These are phyloP conservation scores for Calycopis cecrops DNA, from an alignment of 1,140 invertebrate species.

Conservation along the genomic window DNA sequence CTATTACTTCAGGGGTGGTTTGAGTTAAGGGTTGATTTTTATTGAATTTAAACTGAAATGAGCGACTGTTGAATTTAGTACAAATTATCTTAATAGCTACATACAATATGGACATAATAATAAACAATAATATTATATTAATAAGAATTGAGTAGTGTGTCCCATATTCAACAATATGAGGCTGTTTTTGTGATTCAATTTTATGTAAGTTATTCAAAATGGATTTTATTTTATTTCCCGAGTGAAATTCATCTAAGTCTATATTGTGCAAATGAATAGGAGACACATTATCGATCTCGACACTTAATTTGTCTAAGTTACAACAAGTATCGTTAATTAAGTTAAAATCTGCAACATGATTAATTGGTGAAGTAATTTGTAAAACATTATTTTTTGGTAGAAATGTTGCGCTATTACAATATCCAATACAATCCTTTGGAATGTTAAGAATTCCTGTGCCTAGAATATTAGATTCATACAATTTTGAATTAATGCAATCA, in stretches of 20 bases:
- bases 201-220: neutral
- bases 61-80: neutral
- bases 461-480: neutral
- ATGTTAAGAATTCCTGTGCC: neutral
- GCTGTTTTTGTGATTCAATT: neutral
- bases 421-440: neutral
- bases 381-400: neutral
- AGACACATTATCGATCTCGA: slow-evolving; percentile 2
- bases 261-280: slow-evolving; percentile 1
- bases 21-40: neutral
- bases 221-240: neutral
- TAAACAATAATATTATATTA: neutral
- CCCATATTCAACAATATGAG: neutral
- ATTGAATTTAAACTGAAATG: neutral
- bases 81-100: neutral
- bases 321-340: too few species aligned
- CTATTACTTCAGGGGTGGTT: neutral
- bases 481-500: slow-evolving; percentile 5
- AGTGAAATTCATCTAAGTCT: slow-evolving; percentile 1
- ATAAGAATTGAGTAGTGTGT: slow-evolving; percentile 4
- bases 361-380: slow-evolving; percentile 1
- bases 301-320: slow-evolving; percentile 8
- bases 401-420: slow-evolving; percentile 16
- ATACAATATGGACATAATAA: neutral
- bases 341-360: too few species aligned